Evolutionary conservation across 2,113 vertebrate species (phyloP), one percentile per base, ranked within the genome.

Genomic region (Cinclus cinclus): DNA sequence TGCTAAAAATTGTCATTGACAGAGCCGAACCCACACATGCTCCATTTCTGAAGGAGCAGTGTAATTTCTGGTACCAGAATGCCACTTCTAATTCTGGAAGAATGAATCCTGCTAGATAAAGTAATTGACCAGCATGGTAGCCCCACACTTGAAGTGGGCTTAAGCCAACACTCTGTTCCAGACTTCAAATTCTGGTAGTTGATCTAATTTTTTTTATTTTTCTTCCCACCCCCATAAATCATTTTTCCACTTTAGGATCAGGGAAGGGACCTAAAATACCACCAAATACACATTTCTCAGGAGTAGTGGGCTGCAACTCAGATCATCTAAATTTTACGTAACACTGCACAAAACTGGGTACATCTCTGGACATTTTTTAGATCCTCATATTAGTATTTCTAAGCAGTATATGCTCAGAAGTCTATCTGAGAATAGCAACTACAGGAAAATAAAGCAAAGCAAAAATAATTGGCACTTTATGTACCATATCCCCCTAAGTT

Each of bases 1-100:
- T 94, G 91, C 95, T 92, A 95, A 97, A 95, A 97, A 95, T 69
- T 94, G 93, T 79, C 94, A 94, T 89, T 94, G 87, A 64, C 94
- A 82, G 83, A 96, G 87, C 74, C 0, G 10, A 95, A 97, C 91
- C 80, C 96, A 96, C 94, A 94, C 87, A 94, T 44, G 69, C 95
- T 94, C 83, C 0, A 7, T 44, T 89, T 80, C 53, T 46, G 74
- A 87, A 87, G 87, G 15, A 94, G 73, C 56, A 56, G 50, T 23
- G 70, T 35, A 49, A 91, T 91, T 92, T 56, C 78, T 95, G 81
- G 62, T 86, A 90, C 46, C 42, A 69, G 78, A 64, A 75, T 20
- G 12, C 49, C 70, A 46, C 37, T 88, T 79, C 50, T 79, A 71
- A 74, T 76, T 80, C 58, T 62, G 62, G 63, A 92, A 92, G 74